Evolutionary conservation across 1,140 invertebrate genomes (phyloP), one percentile per base, ranked within the genome.

Genomic region (Lethocerus indicus): DNA sequence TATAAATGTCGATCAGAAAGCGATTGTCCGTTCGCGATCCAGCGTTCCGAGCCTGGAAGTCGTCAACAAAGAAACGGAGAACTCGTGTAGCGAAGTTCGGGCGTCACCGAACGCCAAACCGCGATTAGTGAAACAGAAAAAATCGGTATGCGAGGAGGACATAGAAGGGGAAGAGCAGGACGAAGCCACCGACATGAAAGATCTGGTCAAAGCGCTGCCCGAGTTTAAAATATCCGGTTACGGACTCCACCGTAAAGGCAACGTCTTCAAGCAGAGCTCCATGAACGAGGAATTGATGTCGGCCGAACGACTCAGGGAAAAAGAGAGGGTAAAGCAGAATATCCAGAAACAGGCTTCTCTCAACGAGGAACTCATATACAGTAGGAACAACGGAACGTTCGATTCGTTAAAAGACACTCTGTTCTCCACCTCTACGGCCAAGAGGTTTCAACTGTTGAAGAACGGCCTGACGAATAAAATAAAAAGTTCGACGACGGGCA

Each of bases 241-340:
- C 13, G 67, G 65, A 43, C 61, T 62, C 12, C 56, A 54, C 21
- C 70, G 69, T 46, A 69, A 71, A 51, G 72, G 74, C 21, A 73
- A 71, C 32, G 76, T 87, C 14, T 73, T 83, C 47, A 90, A 91
- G 59, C 87, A 91, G 60, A 82, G 79, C 50, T 90, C 86, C 1
- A 71, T 91, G 52, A 90, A 90, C 61, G 87, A 91, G 63, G 86
- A 90, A 60, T 66, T 89, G 4, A 87, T 90, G 78, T 85, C 81
- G 1, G 74, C 75, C 14, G 86, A 89, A 58, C 68, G 87, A 52
- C 63, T 88, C 55, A 66, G 78, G 52, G 87, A 90, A 64, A 87
- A 87, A 57, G 84, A 89, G 61, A 71, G 73, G 25, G 73, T 90
- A n/a, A 72, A 81, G 42, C 78, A 81, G 55, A 85, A 87, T 59